Evolutionary conservation across 2,888 invertebrate species (phyloP), one percentile per base, ranked within the genome.

Genomic region (Agrochola macilenta): DNA sequence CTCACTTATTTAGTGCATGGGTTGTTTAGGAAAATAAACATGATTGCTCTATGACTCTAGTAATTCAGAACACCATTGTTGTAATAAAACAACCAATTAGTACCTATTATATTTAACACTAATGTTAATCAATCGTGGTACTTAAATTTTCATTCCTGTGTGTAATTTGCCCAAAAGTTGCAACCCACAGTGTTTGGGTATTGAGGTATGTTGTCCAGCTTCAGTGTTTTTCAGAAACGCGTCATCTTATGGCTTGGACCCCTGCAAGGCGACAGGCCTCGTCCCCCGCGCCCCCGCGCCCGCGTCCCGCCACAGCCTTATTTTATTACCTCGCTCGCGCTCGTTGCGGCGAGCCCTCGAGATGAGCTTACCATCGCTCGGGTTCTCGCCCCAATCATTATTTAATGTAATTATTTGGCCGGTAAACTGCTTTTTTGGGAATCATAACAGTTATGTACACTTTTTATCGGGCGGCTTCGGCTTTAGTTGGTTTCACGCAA

Each of bases 391-490:
- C 93, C 93, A 93, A 94, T 95, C 94, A 95, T 95, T 96, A 95
- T 95, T 95, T 95, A 93, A 95, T 94, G 94, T 95, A 96, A 96
- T 96, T 96, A 96, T 95, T 96, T 95, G 91, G 91, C 91, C 90
- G 87, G 92, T 93, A 94, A 93, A 94, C 92, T 92, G 88, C 89
- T 93, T 94, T 95, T 95, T 94, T 92, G 91, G 90, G 90, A 93
- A 93, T 92, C 91, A 92, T 93, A 93, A 94, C 94, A 91, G 94
- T 95, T 93, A 93, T 89, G 89, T 91, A 91, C 88, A 89, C 88
- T 93, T 93, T 94, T 94, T 94, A 93, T 93, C 82, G 85, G 84
- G 79, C 87, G 84, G 89, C 87, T 85, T 89, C 84, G 80, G 84
- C 87, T 92, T 92, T 89, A 82, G 85, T 85, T 82, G 78, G 82